A percentile compares a stretch with the other conserved stretches of the same genome.
These are phyloP conservation scores for Leptatherina wallacei DNA, from an alignment of 2,797 vertebrate genomes.

Conservation along the genomic window DNA sequence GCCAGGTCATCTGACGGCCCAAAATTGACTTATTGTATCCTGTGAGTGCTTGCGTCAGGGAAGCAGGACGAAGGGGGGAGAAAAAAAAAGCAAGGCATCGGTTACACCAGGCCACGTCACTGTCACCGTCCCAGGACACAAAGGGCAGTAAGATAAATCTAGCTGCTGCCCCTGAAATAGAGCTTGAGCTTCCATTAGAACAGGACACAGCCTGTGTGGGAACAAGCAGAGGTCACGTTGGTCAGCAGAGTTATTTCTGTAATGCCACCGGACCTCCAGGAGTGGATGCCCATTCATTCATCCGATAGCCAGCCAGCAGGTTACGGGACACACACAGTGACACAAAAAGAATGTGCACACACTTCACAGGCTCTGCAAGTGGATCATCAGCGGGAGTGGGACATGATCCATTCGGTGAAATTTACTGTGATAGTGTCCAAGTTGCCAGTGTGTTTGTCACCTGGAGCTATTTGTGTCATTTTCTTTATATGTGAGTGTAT, in stretches of 20 bases:
- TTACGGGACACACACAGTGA: conserved; percentile 44
- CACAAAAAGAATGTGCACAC: conserved; percentile 33
- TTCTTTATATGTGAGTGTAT: conserved; percentile 28
- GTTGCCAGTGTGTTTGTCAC: conserved; percentile 42
- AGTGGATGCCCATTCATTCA: conserved; percentile 76
- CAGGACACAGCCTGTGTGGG: conserved; percentile 74
- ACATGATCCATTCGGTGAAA: conserved; percentile 38
- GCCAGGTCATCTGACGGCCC: conserved; percentile 34
- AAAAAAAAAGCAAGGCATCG: conserved; percentile 54
- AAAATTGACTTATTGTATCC: conserved; percentile 51
- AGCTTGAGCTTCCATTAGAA: conserved; percentile 69
- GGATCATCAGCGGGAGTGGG: conserved; percentile 41
- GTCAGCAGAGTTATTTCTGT: conserved; percentile 82
- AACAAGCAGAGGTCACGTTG: conserved; percentile 77
- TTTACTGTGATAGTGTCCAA: conserved; percentile 14
- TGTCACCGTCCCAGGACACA: conserved; percentile 71
- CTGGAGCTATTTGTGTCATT: conserved; percentile 41
- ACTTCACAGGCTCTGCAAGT: conserved; percentile 43
- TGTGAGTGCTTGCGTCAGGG: conserved; percentile 62
- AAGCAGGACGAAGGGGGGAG: conserved; percentile 27
- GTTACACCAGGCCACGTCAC: conserved; percentile 69
- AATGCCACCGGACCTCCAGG: conserved; percentile 73
- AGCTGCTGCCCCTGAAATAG: conserved; percentile 73
- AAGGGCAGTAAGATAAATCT: conserved; percentile 79
- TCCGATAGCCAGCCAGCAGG: conserved; percentile 65